These are phyloP conservation scores for Eupithecia tripunctaria DNA, from an alignment of 2,888 invertebrate species.

Conservation along the genomic window DNA sequence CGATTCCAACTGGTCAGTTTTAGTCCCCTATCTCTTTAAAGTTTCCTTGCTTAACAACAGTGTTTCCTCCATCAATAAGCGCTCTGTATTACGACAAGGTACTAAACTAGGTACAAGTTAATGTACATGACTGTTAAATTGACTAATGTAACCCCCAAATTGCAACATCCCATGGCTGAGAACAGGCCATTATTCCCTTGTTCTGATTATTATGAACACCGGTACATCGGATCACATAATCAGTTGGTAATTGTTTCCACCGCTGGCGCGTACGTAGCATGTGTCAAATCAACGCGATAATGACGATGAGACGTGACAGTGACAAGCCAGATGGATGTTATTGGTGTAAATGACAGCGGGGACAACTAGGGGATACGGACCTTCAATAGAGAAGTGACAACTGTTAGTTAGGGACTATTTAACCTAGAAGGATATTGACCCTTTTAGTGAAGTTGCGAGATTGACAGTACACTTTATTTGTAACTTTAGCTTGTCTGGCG, in stretches of 20 bases:
- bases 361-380: slow-evolving; percentile 5
- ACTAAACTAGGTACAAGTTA: background rate
- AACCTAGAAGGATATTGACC: no score
- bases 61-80: background rate
- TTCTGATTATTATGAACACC: slow-evolving; percentile 29
- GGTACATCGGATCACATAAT: slow-evolving; percentile 27
- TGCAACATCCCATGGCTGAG: background rate
- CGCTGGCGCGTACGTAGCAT: slow-evolving; percentile 32
- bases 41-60: background rate
- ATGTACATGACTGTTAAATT: background rate
- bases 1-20: no score
- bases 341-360: slow-evolving; percentile 10
- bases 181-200: slow-evolving; percentile 6
- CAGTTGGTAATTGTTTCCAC: slow-evolving; percentile 30
- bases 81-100: background rate
- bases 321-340: slow-evolving; percentile 24
- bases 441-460: background rate
- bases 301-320: slow-evolving; percentile 39
- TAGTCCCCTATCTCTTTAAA: background rate
- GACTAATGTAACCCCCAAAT: background rate
- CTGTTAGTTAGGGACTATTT: background rate
- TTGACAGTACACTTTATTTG: background rate
- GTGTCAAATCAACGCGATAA: slow-evolving; percentile 44
- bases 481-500: background rate
- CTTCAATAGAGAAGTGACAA: background rate